Percentiles rank a stretch among this genome's conserved stretches.
phyloP scores from a whole-genome alignment of 2,113 vertebrate genomes.

The Heptranchias perlo region DNA sequence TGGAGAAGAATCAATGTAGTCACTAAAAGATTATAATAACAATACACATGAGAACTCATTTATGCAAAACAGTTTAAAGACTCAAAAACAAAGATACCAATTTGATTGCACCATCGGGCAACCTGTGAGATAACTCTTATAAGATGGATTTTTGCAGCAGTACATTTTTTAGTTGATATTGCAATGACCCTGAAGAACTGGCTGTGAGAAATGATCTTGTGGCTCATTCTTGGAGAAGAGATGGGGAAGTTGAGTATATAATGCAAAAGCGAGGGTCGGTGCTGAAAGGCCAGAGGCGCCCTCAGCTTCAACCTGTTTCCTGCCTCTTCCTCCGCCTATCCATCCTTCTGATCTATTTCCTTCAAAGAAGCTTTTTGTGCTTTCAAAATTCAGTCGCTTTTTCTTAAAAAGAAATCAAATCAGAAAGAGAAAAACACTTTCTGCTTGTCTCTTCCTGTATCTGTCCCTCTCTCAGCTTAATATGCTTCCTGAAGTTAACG shows the following conservation, averaged over 20 bases:
- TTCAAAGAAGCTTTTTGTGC: not conserved
- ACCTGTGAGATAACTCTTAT: not conserved
- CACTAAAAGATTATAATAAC: not conserved
- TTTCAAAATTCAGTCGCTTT: not conserved
- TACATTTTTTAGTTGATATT: not conserved
- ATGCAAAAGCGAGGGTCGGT: too few species aligned
- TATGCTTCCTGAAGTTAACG: not conserved
- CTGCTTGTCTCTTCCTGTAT: not conserved
- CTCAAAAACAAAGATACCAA: not conserved
- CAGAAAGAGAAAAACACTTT: not conserved
- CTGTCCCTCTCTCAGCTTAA: not conserved
- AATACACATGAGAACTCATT: too few species aligned
- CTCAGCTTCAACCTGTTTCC: not conserved
- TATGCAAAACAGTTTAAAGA: not conserved
- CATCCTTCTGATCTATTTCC: not conserved
- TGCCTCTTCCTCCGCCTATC: not conserved
- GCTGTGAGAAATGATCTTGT: not conserved
- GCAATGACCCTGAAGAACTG: not conserved
- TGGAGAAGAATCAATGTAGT: not conserved
- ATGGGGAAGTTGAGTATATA: too few species aligned
- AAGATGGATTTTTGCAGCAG: not conserved
- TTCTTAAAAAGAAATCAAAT: not conserved
- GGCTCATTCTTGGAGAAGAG: too few species aligned
- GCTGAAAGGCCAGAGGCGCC: not conserved
- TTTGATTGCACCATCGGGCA: not conserved